Base-by-base conservation (phyloP, 2,888 invertebrate species). In the Fissipunctia ypsillon region DNA sequence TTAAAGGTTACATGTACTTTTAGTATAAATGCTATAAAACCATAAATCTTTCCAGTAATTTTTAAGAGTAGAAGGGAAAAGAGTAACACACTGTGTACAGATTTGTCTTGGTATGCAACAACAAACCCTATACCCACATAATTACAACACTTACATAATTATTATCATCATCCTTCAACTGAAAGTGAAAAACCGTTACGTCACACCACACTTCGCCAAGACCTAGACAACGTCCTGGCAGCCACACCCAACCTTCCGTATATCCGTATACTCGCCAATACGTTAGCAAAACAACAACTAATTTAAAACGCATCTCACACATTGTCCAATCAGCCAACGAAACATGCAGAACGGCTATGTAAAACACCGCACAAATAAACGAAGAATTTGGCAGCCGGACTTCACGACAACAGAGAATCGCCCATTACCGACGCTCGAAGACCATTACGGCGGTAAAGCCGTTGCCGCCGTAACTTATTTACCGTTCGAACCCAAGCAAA, bases 381-480 rank as follows among this genome's bases (percentile, higher is more conserved):
- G 35, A 67, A 52, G 59, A 72, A 64, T 60, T 82, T 84, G 84
- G 84, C 81, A 81, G 45, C 35, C 50, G 43, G 56, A 50, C 38
- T 57, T 52, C n/a, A 54, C 25, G 65, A 71, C 73, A 66, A 64
- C 65, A 66, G 48, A 43, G 63, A 69, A 84, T 64, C 59, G 73
- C 25, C 63, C 61, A 75, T 84, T 79, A 77, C 68, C 35, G 41
- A 59, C 61, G 59, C 61, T 50, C 57, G 35, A 41, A 70, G 57
- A 67, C 72, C 60, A 66, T 76, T 82, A 79, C 69, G 28, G 56
- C 38, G 61, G 64, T 69, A 70, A 69, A 70, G 74, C 57, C 76
- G 73, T 79, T 79, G 76, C 78, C 65, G 50, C n/a, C 69, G 31
- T 69, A 69, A 81, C 81, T 76, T 81, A 81, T 87, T 83, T 76